Evolutionary conservation across 2,888 invertebrate genomes (phyloP).

Genomic region (Acleris holmiana): DNA sequence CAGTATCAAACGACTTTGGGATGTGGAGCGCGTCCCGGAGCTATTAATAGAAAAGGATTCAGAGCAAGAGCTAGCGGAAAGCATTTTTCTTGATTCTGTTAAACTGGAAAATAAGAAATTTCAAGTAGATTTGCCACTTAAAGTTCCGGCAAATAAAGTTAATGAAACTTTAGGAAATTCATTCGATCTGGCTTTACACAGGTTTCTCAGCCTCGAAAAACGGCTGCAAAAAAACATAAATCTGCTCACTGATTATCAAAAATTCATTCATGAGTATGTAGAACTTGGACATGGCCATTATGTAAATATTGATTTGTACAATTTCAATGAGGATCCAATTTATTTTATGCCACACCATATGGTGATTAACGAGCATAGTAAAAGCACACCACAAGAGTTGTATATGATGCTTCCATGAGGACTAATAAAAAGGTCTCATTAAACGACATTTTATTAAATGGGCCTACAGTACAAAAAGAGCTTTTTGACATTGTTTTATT

Average conservation of each 20-base stretch:
- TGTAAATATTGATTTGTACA: slow-evolving; percentile 9
- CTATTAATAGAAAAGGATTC: slow-evolving; percentile 1
- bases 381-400: slow-evolving; percentile 26
- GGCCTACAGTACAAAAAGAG: slow-evolving; percentile 32
- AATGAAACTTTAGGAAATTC: too few relatives aligned
- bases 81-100: slow-evolving; percentile 25
- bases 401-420: slow-evolving; percentile 36
- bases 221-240: slow-evolving; percentile 11
- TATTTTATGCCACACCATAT: slow-evolving; percentile 39
- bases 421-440: slow-evolving; percentile 36
- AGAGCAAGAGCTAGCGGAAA: slow-evolving; percentile 12
- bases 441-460: slow-evolving; percentile 38
- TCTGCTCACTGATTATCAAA: background rate
- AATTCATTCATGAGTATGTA: slow-evolving; percentile 35
- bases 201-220: slow-evolving; percentile 20
- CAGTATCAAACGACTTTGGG: slow-evolving; percentile 14
- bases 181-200: too few relatives aligned
- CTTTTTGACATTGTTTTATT: slow-evolving; percentile 38
- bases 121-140: slow-evolving; percentile 21
- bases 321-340: slow-evolving; percentile 23
- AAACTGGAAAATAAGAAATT: slow-evolving; percentile 20
- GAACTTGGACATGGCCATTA: slow-evolving; percentile 27
- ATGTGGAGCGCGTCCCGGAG: slow-evolving; percentile 10
- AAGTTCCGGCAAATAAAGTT: background rate
- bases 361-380: slow-evolving; percentile 35